Evolutionary conservation across 2,888 invertebrate genomes (phyloP).

Genomic region (Lasioglossum marginatum): DNA sequence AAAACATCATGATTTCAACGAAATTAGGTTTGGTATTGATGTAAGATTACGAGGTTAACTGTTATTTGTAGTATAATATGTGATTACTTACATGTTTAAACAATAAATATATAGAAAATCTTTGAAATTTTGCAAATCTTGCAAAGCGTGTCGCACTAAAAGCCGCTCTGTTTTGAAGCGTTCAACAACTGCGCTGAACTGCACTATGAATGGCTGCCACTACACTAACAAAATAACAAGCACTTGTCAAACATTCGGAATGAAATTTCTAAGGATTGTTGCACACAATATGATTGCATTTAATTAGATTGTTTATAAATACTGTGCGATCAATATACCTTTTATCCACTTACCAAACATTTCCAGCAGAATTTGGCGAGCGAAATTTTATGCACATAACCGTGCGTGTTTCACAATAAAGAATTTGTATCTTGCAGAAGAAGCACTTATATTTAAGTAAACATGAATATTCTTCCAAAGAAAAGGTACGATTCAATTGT

Average conservation of each 20-base stretch:
- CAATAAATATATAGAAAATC: background rate
- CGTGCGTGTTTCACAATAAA: background rate
- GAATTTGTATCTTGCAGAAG: background rate
- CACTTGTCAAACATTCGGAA: background rate
- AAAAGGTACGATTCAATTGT: slow-evolving; percentile 86
- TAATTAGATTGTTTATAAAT: background rate
- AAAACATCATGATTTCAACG: background rate
- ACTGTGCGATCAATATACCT: background rate
- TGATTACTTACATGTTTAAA: slow-evolving; percentile 40
- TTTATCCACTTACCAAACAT: background rate
- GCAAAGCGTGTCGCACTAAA: background rate
- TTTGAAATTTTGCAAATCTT: background rate
- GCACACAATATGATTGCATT: background rate
- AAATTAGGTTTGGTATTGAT: background rate
- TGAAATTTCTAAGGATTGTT: background rate
- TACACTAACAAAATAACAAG: slow-evolving; percentile 35
- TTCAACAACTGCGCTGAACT: background rate
- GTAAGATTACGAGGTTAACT: background rate
- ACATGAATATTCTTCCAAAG: slow-evolving; percentile 91
- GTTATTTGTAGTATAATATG: background rate
- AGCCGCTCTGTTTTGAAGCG: slow-evolving; percentile 23
- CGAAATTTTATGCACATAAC: background rate
- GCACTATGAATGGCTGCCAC: slow-evolving; percentile 25
- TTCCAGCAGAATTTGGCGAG: background rate
- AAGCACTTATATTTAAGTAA: background rate